Percentiles rank a stretch among this genome's conserved stretches.
Conservation (phyloP, 2,888 invertebrate species). For the Ochropleura plecta region DNA sequence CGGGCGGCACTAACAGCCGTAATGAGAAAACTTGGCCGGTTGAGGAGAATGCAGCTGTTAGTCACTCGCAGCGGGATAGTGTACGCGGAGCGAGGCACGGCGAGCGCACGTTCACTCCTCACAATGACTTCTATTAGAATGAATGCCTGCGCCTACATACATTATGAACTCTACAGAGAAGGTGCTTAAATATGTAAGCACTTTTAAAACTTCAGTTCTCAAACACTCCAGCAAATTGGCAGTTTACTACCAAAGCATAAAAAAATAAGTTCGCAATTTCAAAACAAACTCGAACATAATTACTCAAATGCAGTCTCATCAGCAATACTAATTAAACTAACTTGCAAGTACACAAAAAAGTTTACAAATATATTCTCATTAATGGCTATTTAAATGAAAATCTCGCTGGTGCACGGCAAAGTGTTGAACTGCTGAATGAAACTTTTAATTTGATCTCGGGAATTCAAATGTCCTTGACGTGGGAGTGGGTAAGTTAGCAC, state of each 20-base stretch:
- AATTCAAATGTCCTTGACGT: constrained; percentile 71
- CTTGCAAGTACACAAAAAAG: constrained; percentile 47
- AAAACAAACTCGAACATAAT: constrained; percentile 36
- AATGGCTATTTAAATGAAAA: constrained; percentile 63
- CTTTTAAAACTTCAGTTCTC: constrained; percentile 30
- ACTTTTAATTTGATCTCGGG: constrained; percentile 74
- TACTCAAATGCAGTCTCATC: constrained; percentile 35
- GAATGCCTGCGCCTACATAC: constrained; percentile 45
- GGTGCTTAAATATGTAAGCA: constrained; percentile 26
- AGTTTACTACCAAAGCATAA: constrained; percentile 12
- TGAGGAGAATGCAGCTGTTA: constrained; percentile 73
- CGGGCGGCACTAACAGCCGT: constrained; percentile 81
- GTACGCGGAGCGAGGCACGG: constrained; percentile 68
- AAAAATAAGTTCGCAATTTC: constrained; percentile 38
- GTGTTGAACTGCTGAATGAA: constrained; percentile 59
- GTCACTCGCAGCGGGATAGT: constrained; percentile 70
- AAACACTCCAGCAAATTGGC: constrained; percentile 28
- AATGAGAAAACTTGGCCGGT: constrained; percentile 88
- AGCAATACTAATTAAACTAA: constrained; percentile 46
- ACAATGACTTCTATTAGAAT: constrained; percentile 58
- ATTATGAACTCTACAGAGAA: constrained; percentile 28
- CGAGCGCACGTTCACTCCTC: constrained; percentile 66
- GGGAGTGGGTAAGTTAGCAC: constrained; percentile 69
- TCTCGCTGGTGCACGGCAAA: constrained; percentile 52
- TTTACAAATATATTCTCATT: constrained; percentile 61